A percentile compares a stretch with the other conserved stretches of the same genome.
phyloP scores from a whole-genome alignment of 2,797 vertebrate genomes.

The Oreonectes daqikongensis region DNA sequence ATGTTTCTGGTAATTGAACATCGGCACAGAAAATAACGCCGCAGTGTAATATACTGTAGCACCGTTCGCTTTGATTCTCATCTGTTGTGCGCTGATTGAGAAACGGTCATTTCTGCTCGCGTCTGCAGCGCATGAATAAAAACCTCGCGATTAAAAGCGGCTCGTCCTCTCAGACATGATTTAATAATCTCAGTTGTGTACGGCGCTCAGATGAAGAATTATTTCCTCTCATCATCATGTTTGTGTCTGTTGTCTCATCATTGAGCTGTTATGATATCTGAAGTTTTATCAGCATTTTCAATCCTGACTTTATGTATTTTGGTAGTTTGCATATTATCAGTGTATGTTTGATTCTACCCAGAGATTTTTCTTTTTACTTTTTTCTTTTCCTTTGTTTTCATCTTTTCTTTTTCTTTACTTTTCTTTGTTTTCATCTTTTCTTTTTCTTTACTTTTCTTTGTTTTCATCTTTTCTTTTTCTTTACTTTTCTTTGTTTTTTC shows the following conservation, averaged over 20 bases:
- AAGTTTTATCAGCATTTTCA: neutral
- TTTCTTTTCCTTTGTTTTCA: too few species aligned
- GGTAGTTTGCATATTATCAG: neutral
- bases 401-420: too few species aligned
- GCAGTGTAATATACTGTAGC: conserved; percentile 67
- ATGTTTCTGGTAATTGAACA: conserved; percentile 82
- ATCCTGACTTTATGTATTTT: neutral
- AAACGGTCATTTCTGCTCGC: neutral
- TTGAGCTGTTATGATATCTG: neutral
- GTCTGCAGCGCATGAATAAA: neutral
- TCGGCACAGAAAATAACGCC: conserved; percentile 70
- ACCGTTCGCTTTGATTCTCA: conserved; percentile 55
- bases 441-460: too few species aligned
- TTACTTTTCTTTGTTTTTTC: too few species aligned
- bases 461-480: too few species aligned
- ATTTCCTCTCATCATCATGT: neutral
- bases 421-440: too few species aligned
- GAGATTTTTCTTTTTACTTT: too few species aligned
- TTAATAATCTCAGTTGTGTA: conserved; percentile 1
- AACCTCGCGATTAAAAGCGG: too few species aligned
- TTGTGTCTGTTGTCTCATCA: neutral
- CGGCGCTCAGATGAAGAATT: neutral
- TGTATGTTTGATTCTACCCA: too few species aligned
- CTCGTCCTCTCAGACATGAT: neutral
- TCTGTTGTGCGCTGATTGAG: neutral